Percentiles rank a stretch among this genome's conserved stretches.
phyloP scores from a whole-genome alignment of 2,113 vertebrate species.

The Zonotrichia leucophrys region DNA sequence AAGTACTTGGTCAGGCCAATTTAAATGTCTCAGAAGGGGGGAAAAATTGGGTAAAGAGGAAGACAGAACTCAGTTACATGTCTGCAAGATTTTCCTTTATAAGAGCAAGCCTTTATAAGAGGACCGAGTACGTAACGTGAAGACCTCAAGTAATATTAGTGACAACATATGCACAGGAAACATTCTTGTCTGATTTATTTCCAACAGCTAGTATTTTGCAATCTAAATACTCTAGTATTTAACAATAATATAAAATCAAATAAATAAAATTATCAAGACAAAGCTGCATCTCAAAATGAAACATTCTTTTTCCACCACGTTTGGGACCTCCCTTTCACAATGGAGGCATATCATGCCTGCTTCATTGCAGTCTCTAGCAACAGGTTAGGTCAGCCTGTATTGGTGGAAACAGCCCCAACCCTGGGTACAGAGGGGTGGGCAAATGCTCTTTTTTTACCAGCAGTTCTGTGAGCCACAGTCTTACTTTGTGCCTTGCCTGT shows the following conservation, averaged over 20 bases:
- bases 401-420: not conserved
- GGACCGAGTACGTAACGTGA: not conserved
- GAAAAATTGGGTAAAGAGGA: not conserved
- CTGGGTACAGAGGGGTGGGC: fast-evolving
- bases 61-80: not conserved
- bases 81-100: not conserved
- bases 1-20: not conserved
- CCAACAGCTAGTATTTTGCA: not conserved
- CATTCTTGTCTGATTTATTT: not conserved
- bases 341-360: not conserved
- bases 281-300: not conserved
- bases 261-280: not conserved
- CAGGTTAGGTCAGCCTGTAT: not conserved
- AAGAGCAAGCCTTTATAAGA: not conserved
- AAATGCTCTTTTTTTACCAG: not conserved
- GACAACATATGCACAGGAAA: not conserved
- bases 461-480: not conserved
- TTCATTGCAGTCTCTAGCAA: not conserved
- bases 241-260: not conserved
- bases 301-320: not conserved
- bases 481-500: not conserved
- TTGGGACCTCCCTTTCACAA: not conserved
- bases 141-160: not conserved
- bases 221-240: not conserved
- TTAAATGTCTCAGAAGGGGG: not conserved